Conservation (phyloP, 2,113 vertebrate genomes). For the Trachemys scripta region DNA sequence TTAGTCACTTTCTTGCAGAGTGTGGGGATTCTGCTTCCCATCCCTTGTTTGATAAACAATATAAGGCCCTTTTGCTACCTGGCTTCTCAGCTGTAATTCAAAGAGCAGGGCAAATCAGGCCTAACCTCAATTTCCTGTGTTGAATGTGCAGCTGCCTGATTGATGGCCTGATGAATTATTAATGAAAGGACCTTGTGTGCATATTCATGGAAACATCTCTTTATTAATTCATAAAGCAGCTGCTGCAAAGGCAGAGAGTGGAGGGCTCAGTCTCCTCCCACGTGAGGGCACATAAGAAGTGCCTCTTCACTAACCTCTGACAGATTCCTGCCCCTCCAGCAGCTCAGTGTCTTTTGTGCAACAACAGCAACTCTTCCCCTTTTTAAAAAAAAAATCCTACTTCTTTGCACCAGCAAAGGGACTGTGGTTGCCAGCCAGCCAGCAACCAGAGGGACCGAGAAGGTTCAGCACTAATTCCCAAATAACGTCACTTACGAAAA, state of each 20-base stretch:
- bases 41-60: neutral
- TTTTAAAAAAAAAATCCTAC: neutral
- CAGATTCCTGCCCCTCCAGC: neutral
- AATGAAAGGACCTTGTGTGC: constrained; percentile 62
- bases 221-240: constrained; percentile 84
- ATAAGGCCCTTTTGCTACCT: neutral
- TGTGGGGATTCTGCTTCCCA: neutral
- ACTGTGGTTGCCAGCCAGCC: constrained; percentile 4
- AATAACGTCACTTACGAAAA: constrained; percentile 55
- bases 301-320: constrained; percentile 11
- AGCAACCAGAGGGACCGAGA: neutral
- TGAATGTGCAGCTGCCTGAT: constrained; percentile 69
- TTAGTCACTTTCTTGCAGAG: neutral
- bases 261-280: constrained; percentile 42
- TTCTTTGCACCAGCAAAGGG: neutral
- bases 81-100: neutral
- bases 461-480: constrained; percentile 22
- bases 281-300: rapidly evolving
- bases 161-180: constrained; percentile 72
- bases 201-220: constrained; percentile 73
- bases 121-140: constrained; percentile 67
- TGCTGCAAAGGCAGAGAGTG: constrained; percentile 59
- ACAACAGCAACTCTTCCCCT: neutral
- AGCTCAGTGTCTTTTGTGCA: neutral
- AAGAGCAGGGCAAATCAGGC: constrained; percentile 40